Percentiles rank a stretch among this genome's conserved stretches.
Conservation (phyloP, 2,113 vertebrate genomes). For the Megaceryle maxima region DNA sequence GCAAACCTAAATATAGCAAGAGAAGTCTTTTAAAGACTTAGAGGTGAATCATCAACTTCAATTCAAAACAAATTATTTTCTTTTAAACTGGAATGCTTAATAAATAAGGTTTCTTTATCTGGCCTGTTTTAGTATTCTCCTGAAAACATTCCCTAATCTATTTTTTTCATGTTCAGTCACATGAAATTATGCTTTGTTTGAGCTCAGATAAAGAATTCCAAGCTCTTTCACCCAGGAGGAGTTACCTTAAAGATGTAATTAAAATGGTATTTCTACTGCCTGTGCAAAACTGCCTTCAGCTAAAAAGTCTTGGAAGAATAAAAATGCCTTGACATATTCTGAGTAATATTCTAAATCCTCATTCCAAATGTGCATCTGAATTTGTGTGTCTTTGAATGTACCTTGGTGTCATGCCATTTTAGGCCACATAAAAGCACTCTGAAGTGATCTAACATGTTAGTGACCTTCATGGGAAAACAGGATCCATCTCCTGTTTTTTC, state of each 20-base stretch:
- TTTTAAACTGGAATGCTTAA: constrained; percentile 7
- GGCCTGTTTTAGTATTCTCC: background rate
- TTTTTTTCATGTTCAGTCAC: background rate
- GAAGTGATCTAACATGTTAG: background rate
- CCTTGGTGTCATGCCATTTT: background rate
- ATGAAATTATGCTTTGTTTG: constrained; percentile 12
- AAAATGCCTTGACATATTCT: background rate
- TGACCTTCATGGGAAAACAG: background rate
- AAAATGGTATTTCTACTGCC: background rate
- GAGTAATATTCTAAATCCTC: background rate
- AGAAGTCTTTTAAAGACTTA: background rate
- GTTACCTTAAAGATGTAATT: background rate
- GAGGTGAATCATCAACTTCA: constrained; percentile 47
- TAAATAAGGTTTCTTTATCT: constrained; percentile 33
- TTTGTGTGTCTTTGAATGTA: background rate
- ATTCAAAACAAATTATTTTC: constrained; percentile 25
- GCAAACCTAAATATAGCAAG: constrained; percentile 39
- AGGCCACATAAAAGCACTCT: background rate
- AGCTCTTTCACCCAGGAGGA: background rate
- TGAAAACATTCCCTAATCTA: background rate
- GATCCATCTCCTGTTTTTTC: background rate
- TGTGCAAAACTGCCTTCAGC: background rate
- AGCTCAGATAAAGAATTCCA: constrained; percentile 2
- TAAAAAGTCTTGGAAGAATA: background rate
- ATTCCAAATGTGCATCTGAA: background rate